Conservation (phyloP, 2,888 invertebrate genomes). For the Fabriciana adippe region DNA sequence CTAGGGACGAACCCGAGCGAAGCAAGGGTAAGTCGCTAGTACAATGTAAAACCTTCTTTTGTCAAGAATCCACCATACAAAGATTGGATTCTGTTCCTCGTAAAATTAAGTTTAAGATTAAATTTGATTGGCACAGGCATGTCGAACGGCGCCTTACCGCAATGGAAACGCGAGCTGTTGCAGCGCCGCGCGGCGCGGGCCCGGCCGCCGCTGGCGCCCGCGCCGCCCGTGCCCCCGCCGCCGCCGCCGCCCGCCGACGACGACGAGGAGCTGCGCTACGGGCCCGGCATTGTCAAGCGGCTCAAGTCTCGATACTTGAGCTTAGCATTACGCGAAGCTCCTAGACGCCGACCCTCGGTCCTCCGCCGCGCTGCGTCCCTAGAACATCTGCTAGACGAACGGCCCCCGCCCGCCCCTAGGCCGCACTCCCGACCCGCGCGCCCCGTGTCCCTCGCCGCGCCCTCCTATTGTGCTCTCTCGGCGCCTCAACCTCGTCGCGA, state of each 20-base stretch:
- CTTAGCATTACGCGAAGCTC: slow-evolving; percentile 90
- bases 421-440: slow-evolving; percentile 53
- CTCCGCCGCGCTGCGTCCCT: slow-evolving; percentile 91
- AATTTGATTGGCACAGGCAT: slow-evolving; percentile 55
- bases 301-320: slow-evolving; percentile 93
- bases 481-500: slow-evolving; percentile 73
- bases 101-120: neutral
- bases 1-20: too few relatives aligned
- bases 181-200: slow-evolving; percentile 84
- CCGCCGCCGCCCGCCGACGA: slow-evolving; percentile 59
- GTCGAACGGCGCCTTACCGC: slow-evolving; percentile 83
- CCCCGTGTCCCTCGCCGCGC: slow-evolving; percentile 59
- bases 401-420: slow-evolving; percentile 59
- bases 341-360: slow-evolving; percentile 85
- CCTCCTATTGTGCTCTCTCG: slow-evolving; percentile 47
- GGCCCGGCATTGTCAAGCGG: slow-evolving; percentile 95
- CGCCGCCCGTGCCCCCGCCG: slow-evolving; percentile 56
- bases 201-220: slow-evolving; percentile 47
- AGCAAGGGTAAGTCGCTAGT: too few relatives aligned
- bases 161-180: slow-evolving; percentile 93
- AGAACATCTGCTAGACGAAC: slow-evolving; percentile 91
- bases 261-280: slow-evolving; percentile 92
- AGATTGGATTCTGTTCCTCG: too few relatives aligned
- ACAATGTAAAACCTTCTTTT: neutral
- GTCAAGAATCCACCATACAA: neutral